phyloP scores from a whole-genome alignment of 1,140 invertebrate species.

The Conus ventricosus region DNA sequence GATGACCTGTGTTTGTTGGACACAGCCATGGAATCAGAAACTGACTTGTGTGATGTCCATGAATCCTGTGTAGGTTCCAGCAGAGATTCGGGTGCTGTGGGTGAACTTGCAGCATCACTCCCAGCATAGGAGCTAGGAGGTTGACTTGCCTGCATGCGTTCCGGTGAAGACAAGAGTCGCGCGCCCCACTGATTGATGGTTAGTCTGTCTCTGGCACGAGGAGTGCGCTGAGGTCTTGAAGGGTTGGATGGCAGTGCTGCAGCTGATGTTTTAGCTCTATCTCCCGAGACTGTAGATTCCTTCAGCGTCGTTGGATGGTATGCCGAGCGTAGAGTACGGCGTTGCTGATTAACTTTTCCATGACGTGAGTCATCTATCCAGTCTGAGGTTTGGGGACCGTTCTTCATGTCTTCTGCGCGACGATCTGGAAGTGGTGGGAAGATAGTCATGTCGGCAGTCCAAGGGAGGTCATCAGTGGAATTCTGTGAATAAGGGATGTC shows the following conservation, averaged over 20 bases:
- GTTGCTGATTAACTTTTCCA: too few species aligned
- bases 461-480: background rate
- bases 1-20: too few species aligned
- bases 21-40: background rate
- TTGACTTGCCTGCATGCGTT: background rate
- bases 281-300: background rate
- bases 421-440: background rate
- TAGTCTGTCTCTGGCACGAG: background rate
- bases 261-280: background rate
- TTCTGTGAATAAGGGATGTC: background rate
- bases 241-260: background rate
- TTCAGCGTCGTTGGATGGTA: background rate
- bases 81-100: background rate
- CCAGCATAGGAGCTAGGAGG: background rate
- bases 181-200: background rate
- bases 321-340: background rate
- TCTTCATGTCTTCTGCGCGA: background rate
- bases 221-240: background rate
- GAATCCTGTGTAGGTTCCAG: background rate
- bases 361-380: background rate
- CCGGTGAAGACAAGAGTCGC: background rate
- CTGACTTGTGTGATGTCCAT: background rate
- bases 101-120: background rate
- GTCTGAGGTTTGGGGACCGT: background rate
- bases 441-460: background rate